Base-by-base conservation (phyloP, 1,140 invertebrate species). In the Drosophila watanabei region DNA sequence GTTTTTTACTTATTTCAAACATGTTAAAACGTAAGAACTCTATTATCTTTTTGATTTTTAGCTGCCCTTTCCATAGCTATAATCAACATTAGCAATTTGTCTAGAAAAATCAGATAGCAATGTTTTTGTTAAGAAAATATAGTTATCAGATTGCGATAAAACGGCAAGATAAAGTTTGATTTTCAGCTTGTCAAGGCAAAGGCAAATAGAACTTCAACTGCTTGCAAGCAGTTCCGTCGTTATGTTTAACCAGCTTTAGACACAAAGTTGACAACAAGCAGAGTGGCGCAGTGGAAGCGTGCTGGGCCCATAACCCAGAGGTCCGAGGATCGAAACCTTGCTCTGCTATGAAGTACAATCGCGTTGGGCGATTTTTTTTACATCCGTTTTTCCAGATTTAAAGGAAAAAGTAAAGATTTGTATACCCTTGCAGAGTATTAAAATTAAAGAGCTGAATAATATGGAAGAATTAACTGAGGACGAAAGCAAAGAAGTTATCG, bases 261-360 rank as follows among this genome's bases (percentile, higher is more conserved):
- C 70, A 51, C 2, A 2, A 0, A 0, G 2, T 0, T 0, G 0
- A 97, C 62, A 56, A 57, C 32, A 35, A 96, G 96, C 97, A 98
- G 97, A 97, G 97, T 98, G 97, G 97, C 97, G 97, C 97, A 98
- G 97, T 97, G 97, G 97, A 97, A 98, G 97, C 97, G 97, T 97
- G 97, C 97, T 98, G 97, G 97, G 97, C 97, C 97, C 97, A 98
- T 98, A 98, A 98, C 97, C 97, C 97, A 98, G 97, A 98, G 97
- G 97, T 98, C 97, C 96, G 97, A 97, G 96, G 97, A 97, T 97
- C 97, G 97, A 97, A 97, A 97, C 96, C 95, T 97, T 96, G 96
- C 95, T 97, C 96, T 97, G 96, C 96, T 97, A 97, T 39, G 1
- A 11, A 1, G n/a, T 57, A 66, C 5, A 8, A 33, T 70, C 39